Base-by-base conservation (phyloP, 37 sponge, comb jelly and placozoan species). In the Corticium candelabrum region DNA sequence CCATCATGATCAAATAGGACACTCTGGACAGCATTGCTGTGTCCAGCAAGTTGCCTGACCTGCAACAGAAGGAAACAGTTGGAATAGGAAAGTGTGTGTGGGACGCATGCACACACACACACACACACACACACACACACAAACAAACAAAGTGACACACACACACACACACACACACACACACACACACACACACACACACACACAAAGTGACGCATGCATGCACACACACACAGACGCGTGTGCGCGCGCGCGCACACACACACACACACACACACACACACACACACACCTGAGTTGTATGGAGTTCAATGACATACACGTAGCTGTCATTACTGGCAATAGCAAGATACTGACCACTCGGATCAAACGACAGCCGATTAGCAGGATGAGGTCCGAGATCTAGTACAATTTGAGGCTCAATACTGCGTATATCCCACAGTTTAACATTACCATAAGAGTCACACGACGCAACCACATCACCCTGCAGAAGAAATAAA, bases 351-450 rank as follows among this genome's bases (percentile, higher is more conserved):
- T 84, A 40, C 3, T 68, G 69, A 82, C 91, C 85, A 39, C 90
- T 88, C 21, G 90, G 81, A 75, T 96, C 96, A 78, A 90, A 84
- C n/a, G 82, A 75, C 33, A 89, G 35, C 0, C 40, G 32, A 81
- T 96, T 92, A 34, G 87, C 50, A 37, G 90, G 81, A 43, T 81
- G 79, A 1, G 90, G 93, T 3, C 90, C 93, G 3, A 92, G 76
- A 27, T 96, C 90, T 78, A 80, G 82, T 1, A 2, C 34, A 2
- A 7, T 37, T 27, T 40, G 35, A 0, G 68, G n/a, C 29, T 39
- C 62, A 0, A 36, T 37, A 0, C 38, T 35, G 38, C 91, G 79
- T 0, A 90, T 33, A 76, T 96, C 94, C 97, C 97, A 96, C 2
- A 80, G 40, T 3, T 83, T 81, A 1, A 84, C 85, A n/a, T 69